phyloP scores from a whole-genome alignment of 2,797 vertebrate genomes.

The Catharus ustulatus region DNA sequence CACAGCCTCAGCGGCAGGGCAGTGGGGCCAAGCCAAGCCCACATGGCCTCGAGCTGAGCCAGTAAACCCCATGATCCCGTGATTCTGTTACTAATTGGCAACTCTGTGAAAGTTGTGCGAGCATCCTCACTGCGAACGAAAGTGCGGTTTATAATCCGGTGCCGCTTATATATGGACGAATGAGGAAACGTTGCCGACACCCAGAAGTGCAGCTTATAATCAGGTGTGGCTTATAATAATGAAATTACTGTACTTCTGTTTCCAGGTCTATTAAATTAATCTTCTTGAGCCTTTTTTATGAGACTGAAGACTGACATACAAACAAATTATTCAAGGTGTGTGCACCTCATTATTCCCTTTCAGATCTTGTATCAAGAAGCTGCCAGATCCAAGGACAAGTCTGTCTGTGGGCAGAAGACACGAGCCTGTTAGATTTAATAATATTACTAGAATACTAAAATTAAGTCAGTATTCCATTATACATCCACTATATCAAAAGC shows the following conservation, averaged over 20 bases:
- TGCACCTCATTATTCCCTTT: not conserved
- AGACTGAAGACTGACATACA: not conserved
- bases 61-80: no score
- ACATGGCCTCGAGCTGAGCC: no score
- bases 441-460: not conserved
- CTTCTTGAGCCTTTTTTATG: not conserved
- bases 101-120: no score
- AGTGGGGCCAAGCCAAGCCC: no score
- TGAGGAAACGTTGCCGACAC: no score
- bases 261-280: not conserved
- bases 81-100: no score
- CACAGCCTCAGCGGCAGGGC: no score
- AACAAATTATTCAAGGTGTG: not conserved
- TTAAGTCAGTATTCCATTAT: not conserved
- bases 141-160: no score
- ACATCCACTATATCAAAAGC: not conserved
- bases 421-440: not conserved
- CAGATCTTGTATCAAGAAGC: not conserved
- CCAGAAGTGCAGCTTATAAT: no score
- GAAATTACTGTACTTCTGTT: not conserved
- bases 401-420: not conserved
- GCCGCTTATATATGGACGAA: no score
- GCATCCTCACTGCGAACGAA: no score
- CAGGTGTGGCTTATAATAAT: no score
- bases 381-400: not conserved